Percentiles rank a stretch among this genome's conserved stretches.
phyloP scores from a whole-genome alignment of 2,888 invertebrate genomes.

The Dorcus parallelipipedus region DNA sequence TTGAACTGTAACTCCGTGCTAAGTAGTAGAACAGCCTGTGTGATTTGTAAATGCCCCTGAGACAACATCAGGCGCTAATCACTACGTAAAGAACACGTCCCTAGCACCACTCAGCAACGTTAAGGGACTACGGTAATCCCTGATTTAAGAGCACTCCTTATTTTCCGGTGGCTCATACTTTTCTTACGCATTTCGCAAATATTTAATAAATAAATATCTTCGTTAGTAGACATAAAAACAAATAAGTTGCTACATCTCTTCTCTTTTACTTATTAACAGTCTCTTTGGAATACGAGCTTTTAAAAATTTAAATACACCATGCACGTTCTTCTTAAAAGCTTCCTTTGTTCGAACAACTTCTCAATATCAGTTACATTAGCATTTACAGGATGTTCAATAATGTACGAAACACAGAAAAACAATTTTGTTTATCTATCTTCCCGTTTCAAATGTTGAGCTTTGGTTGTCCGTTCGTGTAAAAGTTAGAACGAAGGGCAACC shows the following conservation, averaged over 20 bases:
- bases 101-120: constrained; percentile 27
- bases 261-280: too few species aligned
- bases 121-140: constrained; percentile 28
- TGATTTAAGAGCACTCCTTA: constrained; percentile 21
- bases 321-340: too few species aligned
- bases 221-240: background rate
- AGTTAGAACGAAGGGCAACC: too few species aligned
- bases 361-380: too few species aligned
- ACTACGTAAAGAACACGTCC: constrained; percentile 30
- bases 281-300: too few species aligned
- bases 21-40: constrained; percentile 26
- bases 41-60: constrained; percentile 30
- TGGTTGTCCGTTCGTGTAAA: background rate
- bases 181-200: background rate
- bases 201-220: background rate
- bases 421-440: too few species aligned
- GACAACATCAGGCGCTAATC: constrained; percentile 31
- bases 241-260: too few species aligned
- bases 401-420: background rate
- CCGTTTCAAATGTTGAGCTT: background rate
- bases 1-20: constrained; percentile 23
- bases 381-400: too few species aligned
- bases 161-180: constrained; percentile 1
- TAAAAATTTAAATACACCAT: too few species aligned
- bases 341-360: too few species aligned